Evolutionary conservation across 2,888 invertebrate genomes (phyloP).

Genomic region (Gerosis bhagava): DNA sequence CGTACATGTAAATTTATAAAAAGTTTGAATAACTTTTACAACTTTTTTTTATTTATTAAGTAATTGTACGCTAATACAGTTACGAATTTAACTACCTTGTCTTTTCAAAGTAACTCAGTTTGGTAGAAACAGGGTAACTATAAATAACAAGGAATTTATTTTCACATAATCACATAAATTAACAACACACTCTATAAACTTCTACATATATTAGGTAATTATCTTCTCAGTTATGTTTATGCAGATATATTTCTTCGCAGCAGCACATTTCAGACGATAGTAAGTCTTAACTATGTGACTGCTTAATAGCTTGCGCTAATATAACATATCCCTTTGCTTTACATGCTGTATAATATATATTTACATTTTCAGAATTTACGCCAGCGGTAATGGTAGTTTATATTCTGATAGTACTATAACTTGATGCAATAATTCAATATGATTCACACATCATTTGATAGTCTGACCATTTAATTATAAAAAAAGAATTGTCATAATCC

Average conservation of each 20-base stretch:
- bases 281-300: constrained; percentile 18
- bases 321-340: constrained; percentile 11
- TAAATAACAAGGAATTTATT: too few relatives aligned
- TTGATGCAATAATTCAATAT: too few relatives aligned
- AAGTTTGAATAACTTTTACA: too few relatives aligned
- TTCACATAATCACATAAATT: neutral
- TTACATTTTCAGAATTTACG: neutral
- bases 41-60: too few relatives aligned
- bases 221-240: neutral
- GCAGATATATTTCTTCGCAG: constrained; percentile 4
- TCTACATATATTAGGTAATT: neutral
- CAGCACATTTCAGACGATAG: constrained; percentile 14
- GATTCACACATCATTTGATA: too few relatives aligned
- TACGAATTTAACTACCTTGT: constrained; percentile 7
- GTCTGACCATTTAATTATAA: too few relatives aligned
- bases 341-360: neutral
- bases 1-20: neutral
- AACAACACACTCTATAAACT: neutral
- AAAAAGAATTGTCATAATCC: too few relatives aligned
- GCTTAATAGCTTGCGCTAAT: constrained; percentile 11
- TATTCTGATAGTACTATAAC: too few relatives aligned
- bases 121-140: constrained; percentile 11
- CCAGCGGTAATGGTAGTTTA: too few relatives aligned
- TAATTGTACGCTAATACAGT: too few relatives aligned
- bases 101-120: constrained; percentile 11